Evolutionary conservation across 2,888 invertebrate genomes (phyloP).

Genomic region (Coenonympha glycerion): DNA sequence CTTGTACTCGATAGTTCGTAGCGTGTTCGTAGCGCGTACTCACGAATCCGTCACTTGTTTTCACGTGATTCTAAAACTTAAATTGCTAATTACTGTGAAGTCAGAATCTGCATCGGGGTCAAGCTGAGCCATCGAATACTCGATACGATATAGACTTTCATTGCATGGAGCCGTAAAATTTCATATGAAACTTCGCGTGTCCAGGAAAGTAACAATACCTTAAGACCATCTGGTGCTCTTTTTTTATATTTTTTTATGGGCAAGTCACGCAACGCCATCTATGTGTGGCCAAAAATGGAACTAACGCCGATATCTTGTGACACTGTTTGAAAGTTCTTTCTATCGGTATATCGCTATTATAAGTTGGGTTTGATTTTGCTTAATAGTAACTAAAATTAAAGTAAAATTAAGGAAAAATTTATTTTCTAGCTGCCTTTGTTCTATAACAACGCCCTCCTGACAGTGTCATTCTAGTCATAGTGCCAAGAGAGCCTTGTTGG

Average conservation of each 20-base stretch:
- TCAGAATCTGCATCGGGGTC: conserved; percentile 49
- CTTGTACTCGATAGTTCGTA: conserved; percentile 62
- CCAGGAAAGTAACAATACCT: neutral
- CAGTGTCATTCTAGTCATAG: no score
- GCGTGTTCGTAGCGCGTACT: conserved; percentile 62
- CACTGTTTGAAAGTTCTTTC: no score
- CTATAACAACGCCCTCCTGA: no score
- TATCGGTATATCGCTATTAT: no score
- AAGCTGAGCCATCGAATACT: conserved; percentile 33
- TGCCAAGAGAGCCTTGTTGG: no score
- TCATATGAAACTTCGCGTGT: conserved; percentile 3
- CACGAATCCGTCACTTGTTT: conserved; percentile 59
- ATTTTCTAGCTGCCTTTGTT: no score
- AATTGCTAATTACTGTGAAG: conserved; percentile 59
- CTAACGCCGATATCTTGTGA: no score
- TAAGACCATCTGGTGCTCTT: neutral
- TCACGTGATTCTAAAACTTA: conserved; percentile 65
- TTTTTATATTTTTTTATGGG: neutral
- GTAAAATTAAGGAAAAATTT: no score
- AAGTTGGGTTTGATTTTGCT: no score
- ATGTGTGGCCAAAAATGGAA: no score
- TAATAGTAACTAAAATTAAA: no score
- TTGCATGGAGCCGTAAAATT: conserved; percentile 3
- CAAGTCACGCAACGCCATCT: neutral
- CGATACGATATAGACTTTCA: conserved; percentile 1